Evolutionary conservation across 1,140 invertebrate species (phyloP), one percentile per base, ranked within the genome.

Genomic region (Carposina sasakii): DNA sequence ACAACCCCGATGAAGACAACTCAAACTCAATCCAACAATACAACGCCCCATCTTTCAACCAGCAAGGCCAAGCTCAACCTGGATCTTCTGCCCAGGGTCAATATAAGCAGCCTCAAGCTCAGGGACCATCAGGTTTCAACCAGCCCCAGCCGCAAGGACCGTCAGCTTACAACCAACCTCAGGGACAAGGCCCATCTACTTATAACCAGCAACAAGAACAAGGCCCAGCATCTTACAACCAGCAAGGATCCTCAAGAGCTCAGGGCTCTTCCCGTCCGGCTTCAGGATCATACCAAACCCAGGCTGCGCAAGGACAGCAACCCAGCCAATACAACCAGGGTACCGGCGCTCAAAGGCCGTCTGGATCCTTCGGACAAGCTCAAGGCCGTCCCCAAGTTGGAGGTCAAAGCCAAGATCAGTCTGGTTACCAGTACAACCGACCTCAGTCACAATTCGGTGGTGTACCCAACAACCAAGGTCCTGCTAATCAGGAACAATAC

Each of bases 1-100:
- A 79, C 58, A 57, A 67, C 20, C 72, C 76, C 1, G 70, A 78
- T 24, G 72, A 79, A 63, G 63, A 74, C 39, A 59, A 71, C 33
- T 57, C 57, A 1, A 15, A 20, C n/a, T 24, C 42, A 8, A 3
- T 41, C 15, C 52, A 59, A 13, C 54, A 57, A 20, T 57, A 54
- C 36, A 34, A 33, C 15, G 19, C 30, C n/a, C 28, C 41, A 2
- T 19, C 48, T 20, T 2, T 28, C 10, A 17, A 24, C 36, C 26
- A 17, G 23, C n/a, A 41, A 33, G 34, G 34, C 13, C 33, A 36
- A 36, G 36, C 19, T 8, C 10, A 28, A 10, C n/a, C n/a, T n/a
- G n/a, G n/a, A n/a, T n/a, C 45, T 23, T 48, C 23, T 4, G 17
- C 44, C 31, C 54, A 53, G 21, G 48, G 39, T 15, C 44, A 67